Percentiles rank a stretch among this genome's conserved stretches.
Evolutionary conservation across 2,888 invertebrate genomes (phyloP).

Genomic region (Limnephilus rhombicus): DNA sequence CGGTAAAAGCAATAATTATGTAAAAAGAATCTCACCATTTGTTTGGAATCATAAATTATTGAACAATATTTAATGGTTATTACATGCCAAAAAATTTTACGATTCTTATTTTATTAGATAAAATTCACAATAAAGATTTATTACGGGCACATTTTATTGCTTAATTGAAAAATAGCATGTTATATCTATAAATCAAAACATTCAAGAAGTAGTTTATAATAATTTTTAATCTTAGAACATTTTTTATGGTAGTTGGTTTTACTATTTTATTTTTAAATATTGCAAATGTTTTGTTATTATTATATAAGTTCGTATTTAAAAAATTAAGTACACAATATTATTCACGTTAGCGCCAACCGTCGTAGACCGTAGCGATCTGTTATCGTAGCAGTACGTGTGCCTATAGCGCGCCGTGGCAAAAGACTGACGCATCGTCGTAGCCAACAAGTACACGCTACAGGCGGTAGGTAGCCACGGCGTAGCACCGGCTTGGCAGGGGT

Average conservation of each 20-base stretch:
- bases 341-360: not conserved
- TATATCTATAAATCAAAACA: not conserved
- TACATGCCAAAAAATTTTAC: not conserved
- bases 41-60: not conserved
- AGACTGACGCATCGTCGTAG: constrained; percentile 66
- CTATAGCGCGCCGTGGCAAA: constrained; percentile 58
- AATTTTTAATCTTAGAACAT: not conserved
- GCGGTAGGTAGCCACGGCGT: constrained; percentile 53
- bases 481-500: constrained; percentile 31
- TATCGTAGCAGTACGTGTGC: constrained; percentile 62
- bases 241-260: not conserved
- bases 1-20: not conserved
- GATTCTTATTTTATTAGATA: not conserved
- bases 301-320: not conserved
- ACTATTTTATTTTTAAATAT: not conserved
- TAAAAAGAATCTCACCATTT: not conserved
- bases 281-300: not conserved
- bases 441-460: constrained; percentile 61
- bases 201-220: not conserved
- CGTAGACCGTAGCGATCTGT: constrained; percentile 25
- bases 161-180: not conserved
- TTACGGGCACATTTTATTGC: not conserved
- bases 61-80: not conserved
- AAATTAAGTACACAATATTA: not conserved
- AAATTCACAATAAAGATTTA: not conserved